Evolutionary conservation across 2,113 vertebrate genomes (phyloP).

Genomic region (Sapajus apella): DNA sequence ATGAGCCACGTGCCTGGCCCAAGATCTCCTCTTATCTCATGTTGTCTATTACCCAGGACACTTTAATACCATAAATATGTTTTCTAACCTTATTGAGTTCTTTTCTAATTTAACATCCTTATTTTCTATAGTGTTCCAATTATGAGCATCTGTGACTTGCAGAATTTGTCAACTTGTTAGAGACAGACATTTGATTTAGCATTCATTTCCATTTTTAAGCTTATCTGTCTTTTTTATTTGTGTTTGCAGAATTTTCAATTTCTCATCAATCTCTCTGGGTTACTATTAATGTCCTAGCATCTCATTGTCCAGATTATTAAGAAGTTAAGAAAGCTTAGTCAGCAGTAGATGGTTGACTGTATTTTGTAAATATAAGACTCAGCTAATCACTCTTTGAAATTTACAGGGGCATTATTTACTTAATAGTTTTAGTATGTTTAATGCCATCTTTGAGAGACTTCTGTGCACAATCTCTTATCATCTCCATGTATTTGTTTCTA

Average conservation of each 20-base stretch:
- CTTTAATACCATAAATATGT: background rate
- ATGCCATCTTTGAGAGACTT: background rate
- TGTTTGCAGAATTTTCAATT: background rate
- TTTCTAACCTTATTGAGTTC: background rate
- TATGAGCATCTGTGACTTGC: background rate
- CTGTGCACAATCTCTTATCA: background rate
- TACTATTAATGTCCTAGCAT: background rate
- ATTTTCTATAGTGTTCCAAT: background rate
- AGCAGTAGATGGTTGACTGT: background rate
- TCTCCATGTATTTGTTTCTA: background rate
- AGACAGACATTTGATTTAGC: background rate
- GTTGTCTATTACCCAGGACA: background rate
- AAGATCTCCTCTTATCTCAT: background rate
- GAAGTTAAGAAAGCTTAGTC: background rate
- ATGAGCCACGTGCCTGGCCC: too few relatives aligned
- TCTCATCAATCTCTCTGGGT: background rate
- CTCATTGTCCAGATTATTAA: background rate
- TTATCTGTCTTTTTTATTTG: background rate
- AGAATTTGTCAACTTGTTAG: background rate
- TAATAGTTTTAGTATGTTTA: background rate
- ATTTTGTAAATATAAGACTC: constrained; percentile 2
- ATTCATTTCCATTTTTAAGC: background rate
- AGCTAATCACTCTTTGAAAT: background rate
- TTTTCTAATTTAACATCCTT: background rate
- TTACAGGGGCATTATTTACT: background rate